Evolutionary conservation across 1,140 invertebrate genomes (phyloP), one percentile per base, ranked within the genome.

Genomic region (Zelostemma sp.): DNA sequence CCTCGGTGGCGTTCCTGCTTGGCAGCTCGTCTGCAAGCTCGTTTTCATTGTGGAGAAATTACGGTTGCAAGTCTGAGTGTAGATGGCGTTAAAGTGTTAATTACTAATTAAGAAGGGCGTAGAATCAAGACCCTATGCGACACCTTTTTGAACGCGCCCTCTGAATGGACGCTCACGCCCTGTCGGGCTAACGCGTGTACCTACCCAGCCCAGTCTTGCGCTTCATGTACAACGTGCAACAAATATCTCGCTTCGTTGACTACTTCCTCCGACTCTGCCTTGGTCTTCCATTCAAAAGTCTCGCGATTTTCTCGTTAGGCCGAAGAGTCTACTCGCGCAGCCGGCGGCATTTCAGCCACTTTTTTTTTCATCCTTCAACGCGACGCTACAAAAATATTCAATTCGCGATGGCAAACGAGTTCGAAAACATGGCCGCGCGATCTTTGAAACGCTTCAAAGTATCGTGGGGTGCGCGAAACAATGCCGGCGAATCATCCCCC

Each of bases 31-130:
- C 48, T 50, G 48, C 25, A 15, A 50, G 38, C 45, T 18, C 28
- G 43, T 40, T 41, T 45, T 31, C 38, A 47, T 53, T 15, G 43
- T 25, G 49, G 46, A 68, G 58, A 48, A 59, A 62, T 60, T 55
- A 53, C 61, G 46, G 59, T 50, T 49, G 50, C 63, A 65, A 68
- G 68, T 77, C 68, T 72, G 76, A 75, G 75, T 71, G 73, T 70
- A 73, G 78, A 81, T 77, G 77, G 77, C 63, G 79, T 82, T 83
- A 82, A 84, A 82, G 81, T 80, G 81, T 85, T 84, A 84, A 85
- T 83, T 85, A 85, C 80, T 84, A 85, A 86, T 86, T 84, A 84
- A 85, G 84, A 78, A 85, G 80, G 81, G 81, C 76, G 73, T 66
- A 71, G 68, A 70, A 75, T 78, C 74, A 73, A 75, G 76, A 73